phyloP scores from a whole-genome alignment of 2,113 vertebrate species.

The Scytalopus superciliaris region DNA sequence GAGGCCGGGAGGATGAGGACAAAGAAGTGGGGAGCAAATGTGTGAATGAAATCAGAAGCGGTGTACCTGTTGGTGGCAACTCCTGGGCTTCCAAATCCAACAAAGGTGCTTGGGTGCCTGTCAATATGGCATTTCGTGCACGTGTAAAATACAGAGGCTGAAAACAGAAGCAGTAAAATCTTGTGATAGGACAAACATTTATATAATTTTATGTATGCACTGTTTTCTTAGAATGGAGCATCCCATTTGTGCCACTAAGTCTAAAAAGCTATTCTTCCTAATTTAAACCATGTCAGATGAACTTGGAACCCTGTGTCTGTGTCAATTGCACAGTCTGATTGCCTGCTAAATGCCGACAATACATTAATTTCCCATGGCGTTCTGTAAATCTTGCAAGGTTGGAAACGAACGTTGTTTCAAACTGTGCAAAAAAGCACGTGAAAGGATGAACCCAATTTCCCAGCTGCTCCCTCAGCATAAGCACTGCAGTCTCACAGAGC shows the following conservation, averaged over 20 bases:
- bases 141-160: not conserved
- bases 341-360: not conserved
- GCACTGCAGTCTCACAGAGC: not conserved
- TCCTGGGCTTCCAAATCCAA: not conserved
- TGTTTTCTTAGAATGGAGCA: not conserved
- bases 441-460: not conserved
- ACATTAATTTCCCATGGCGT: not conserved
- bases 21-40: not conserved
- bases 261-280: not conserved
- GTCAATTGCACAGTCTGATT: not conserved
- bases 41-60: not conserved
- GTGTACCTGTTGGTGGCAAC: not conserved
- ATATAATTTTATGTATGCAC: not conserved
- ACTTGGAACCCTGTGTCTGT: not conserved
- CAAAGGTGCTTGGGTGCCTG: not conserved
- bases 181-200: not conserved
- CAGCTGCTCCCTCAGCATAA: not conserved
- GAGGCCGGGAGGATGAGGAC: not conserved
- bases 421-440: not conserved
- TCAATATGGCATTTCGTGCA: rapidly evolving
- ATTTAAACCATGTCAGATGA: not conserved
- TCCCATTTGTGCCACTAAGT: not conserved
- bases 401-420: not conserved
- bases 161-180: not conserved
- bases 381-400: not conserved